A percentile compares a stretch with the other conserved stretches of the same genome.
Conservation (phyloP, 53 echinoderm and acorn worm genomes). For the Astropecten irregularis region DNA sequence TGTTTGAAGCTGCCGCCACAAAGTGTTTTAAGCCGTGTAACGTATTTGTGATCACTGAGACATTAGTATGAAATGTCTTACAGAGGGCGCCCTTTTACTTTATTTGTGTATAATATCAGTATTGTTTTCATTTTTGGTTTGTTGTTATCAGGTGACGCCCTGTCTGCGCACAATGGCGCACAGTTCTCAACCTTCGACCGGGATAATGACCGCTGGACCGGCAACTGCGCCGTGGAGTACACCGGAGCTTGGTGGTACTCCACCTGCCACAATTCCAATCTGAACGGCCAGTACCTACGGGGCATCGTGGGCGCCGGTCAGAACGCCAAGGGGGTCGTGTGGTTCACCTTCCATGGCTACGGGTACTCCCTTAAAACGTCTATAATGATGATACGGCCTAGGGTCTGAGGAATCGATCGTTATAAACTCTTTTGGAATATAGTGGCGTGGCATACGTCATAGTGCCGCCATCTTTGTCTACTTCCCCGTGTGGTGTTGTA, state of each 20-base stretch:
- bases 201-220: conserved; percentile 83
- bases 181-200: conserved; percentile 85
- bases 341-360: conserved; percentile 80
- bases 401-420: conserved; percentile 9
- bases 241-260: conserved; percentile 90
- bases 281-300: conserved; percentile 79
- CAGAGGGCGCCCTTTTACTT: too few species aligned
- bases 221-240: conserved; percentile 83
- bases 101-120: too few species aligned
- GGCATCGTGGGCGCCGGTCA: conserved; percentile 59
- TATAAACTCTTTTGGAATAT: background rate
- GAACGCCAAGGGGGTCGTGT: conserved; percentile 82
- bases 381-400: conserved; percentile 74
- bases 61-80: too few species aligned
- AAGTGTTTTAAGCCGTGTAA: too few species aligned
- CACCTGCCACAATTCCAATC: conserved; percentile 79
- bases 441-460: background rate
- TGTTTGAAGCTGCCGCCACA: too few species aligned
- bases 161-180: conserved; percentile 73
- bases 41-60: too few species aligned
- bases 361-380: conserved; percentile 79
- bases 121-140: too few species aligned
- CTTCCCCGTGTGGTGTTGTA: too few species aligned
- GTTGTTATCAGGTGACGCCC: conserved; percentile 65
- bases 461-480: background rate